A percentile compares a stretch with the other conserved stretches of the same genome.
phyloP scores from a whole-genome alignment of 2,113 vertebrate species.

The Micronisus gabar region DNA sequence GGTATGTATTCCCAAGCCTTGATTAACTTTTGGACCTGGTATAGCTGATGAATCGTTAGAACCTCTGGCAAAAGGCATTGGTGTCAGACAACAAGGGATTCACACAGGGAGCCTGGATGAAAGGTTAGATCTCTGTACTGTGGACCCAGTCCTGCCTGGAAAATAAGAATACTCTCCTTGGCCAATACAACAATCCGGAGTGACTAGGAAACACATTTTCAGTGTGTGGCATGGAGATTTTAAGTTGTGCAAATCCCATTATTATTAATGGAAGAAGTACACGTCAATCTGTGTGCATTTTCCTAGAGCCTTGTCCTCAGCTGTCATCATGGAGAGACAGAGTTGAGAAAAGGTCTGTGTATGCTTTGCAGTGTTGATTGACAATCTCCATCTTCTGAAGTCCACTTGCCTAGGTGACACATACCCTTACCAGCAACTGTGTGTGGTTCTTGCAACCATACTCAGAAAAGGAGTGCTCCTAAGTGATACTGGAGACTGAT shows the following conservation, averaged over 20 bases:
- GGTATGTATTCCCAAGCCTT: background rate
- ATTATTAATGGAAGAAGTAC: background rate
- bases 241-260: background rate
- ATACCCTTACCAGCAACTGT: background rate
- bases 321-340: background rate
- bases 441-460: background rate
- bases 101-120: background rate
- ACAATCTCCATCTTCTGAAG: background rate
- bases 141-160: background rate
- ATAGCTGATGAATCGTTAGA: background rate
- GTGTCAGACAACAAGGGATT: background rate
- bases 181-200: background rate
- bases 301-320: background rate
- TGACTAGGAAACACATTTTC: background rate
- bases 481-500: background rate
- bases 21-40: background rate
- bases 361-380: background rate
- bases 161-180: background rate
- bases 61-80: background rate
- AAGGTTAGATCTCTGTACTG: background rate
- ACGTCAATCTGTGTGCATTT: background rate
- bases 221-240: background rate
- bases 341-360: background rate
- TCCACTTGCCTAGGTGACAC: background rate
- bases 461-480: background rate